Conservation (phyloP, 2,888 invertebrate genomes). For the Mimumesa dahlbomi region DNA sequence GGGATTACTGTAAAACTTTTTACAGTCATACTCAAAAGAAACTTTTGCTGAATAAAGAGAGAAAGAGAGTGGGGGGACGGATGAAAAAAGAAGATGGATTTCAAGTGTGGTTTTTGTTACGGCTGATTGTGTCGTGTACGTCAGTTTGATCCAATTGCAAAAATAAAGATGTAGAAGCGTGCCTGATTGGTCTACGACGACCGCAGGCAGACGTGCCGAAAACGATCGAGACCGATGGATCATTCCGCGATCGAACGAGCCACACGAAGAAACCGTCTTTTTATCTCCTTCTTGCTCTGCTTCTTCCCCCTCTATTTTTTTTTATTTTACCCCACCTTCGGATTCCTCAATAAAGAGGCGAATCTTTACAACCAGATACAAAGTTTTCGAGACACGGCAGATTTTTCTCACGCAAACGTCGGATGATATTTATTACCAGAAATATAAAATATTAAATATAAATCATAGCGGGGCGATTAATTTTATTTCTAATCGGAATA, state of each 20-base stretch:
- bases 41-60: too few species aligned
- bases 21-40: too few species aligned
- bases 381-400: too few species aligned
- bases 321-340: neutral
- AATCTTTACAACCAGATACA: constrained; percentile 9
- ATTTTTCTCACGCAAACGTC: too few species aligned
- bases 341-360: neutral
- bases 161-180: constrained; percentile 19
- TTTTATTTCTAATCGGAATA: too few species aligned
- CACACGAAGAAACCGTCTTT: constrained; percentile 4
- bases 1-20: too few species aligned
- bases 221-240: constrained; percentile 8
- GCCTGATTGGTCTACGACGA: constrained; percentile 21
- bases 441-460: too few species aligned
- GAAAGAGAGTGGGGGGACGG: too few species aligned
- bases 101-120: neutral
- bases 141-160: constrained; percentile 12
- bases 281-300: neutral
- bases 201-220: constrained; percentile 38
- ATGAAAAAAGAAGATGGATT: neutral
- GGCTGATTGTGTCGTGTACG: constrained; percentile 5
- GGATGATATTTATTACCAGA: too few species aligned
- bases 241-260: neutral
- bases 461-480: too few species aligned
- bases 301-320: neutral